Evolutionary conservation across 1,140 invertebrate genomes (phyloP), one percentile per base, ranked within the genome.

Genomic region (Chelonus insularis): DNA sequence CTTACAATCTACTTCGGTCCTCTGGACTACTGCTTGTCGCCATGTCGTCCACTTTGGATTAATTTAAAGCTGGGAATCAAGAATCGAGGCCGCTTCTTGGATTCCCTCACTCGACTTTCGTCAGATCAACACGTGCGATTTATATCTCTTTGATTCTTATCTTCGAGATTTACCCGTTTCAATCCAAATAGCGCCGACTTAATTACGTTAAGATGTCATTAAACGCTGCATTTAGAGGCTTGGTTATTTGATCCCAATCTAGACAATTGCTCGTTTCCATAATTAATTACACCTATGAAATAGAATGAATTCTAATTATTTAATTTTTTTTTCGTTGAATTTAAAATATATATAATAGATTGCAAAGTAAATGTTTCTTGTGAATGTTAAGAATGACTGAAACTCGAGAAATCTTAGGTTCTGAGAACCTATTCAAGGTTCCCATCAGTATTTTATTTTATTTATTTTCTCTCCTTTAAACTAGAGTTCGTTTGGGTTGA

Each of bases 141-240:
- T 65, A 63, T 63, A 68, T 68, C 63, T 57, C 51, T 20, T 12
- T 21, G 66, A 68, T 68, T 54, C n/a, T 55, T 63, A 68, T 68
- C 63, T 36, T 16, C 3, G n/a, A 54, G 36, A 62, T 60, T 55
- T 36, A 60, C 14, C 23, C 32, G 43, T 45, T 14, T 47, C 48
- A 39, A 50, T 32, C 43, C 20, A 60, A 58, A 52, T 57, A 60
- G 41, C 54, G 45, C 34, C 32, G 51, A 25, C 57, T 66, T 66
- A 66, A 68, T 66, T 68, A 47, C 57, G 20, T 29, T 57, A 23
- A 58, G 63, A 65, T 62, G 66, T 51, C 54, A 64, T 68, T 68
- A 57, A 55, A 55, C 18, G 37, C 36, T 39, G 39, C 58, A 61
- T 45, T 57, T 47, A 37, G 43, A 25, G 56, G 50, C 54, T 41